A percentile compares a stretch with the other conserved stretches of the same genome.
These are phyloP conservation scores for Pogonus chalceus DNA, from an alignment of 1,140 invertebrate genomes.

Conservation along the genomic window DNA sequence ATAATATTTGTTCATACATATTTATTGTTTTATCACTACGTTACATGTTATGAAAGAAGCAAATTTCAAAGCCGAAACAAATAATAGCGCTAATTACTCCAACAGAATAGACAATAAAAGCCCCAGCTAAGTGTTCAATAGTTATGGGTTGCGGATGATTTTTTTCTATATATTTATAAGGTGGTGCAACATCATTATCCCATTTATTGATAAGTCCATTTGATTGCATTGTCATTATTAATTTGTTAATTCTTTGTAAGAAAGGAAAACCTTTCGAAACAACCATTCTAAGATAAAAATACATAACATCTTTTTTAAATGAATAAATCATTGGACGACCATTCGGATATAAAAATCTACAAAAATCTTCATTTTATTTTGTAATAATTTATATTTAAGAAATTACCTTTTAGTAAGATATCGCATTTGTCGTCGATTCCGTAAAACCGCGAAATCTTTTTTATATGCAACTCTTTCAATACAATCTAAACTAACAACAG, in stretches of 20 bases:
- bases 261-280: background rate
- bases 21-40: too few relatives aligned
- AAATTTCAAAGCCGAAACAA: slow-evolving; percentile 1
- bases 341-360: background rate
- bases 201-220: background rate
- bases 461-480: background rate
- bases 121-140: slow-evolving; percentile 10
- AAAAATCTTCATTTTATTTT: background rate
- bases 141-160: background rate
- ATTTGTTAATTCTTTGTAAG: background rate
- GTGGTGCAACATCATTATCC: background rate
- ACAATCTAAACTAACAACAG: background rate
- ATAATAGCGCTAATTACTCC: background rate
- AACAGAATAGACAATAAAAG: slow-evolving; percentile 7
- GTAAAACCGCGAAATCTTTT: background rate
- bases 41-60: too few relatives aligned
- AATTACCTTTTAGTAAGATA: background rate
- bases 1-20: too few relatives aligned
- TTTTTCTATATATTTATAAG: background rate
- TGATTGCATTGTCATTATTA: background rate
- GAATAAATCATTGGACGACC: background rate
- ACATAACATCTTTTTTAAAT: background rate
- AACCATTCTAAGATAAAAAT: background rate
- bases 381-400: background rate
- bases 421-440: background rate